phyloP scores from a whole-genome alignment of 2,797 vertebrate genomes.

The Denticeps clupeoides region DNA sequence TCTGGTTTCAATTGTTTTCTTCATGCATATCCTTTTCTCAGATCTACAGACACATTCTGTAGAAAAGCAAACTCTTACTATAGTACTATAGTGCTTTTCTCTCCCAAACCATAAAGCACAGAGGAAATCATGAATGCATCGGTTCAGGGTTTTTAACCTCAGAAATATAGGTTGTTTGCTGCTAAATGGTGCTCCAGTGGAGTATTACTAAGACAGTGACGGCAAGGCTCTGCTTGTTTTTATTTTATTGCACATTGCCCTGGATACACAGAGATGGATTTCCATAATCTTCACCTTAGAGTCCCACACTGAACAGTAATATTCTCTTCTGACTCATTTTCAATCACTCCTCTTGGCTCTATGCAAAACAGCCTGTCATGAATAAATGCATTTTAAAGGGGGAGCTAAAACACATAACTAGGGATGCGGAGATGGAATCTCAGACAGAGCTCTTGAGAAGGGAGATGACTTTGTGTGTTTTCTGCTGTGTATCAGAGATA shows the following conservation, averaged over 20 bases:
- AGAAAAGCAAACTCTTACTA: too few species aligned
- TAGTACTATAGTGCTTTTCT: too few species aligned
- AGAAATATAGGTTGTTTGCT: conserved; percentile 21
- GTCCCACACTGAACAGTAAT: conserved; percentile 27
- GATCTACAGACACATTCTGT: too few species aligned
- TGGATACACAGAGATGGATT: conserved; percentile 34
- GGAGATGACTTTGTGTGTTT: too few species aligned
- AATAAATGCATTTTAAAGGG: conserved; percentile 42
- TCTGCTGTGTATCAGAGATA: too few species aligned
- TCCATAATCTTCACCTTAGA: conserved; percentile 36
- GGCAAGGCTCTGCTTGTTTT: conserved; percentile 20
- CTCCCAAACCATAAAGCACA: too few species aligned
- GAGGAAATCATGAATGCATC: too few species aligned
- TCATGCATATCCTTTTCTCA: too few species aligned
- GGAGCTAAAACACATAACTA: conserved; percentile 36
- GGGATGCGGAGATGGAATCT: too few species aligned
- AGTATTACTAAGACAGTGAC: conserved; percentile 24
- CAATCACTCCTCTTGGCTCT: conserved; percentile 31
- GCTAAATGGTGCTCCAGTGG: conserved; percentile 24
- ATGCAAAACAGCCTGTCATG: conserved; percentile 36
- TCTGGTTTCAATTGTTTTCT: too few species aligned
- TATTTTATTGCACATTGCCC: conserved; percentile 33
- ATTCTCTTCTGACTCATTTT: conserved; percentile 32
- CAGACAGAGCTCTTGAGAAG: too few species aligned
- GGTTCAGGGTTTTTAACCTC: conserved; percentile 15